These are phyloP conservation scores for Dione vanillae DNA, from an alignment of 2,888 invertebrate genomes.

Conservation along the genomic window DNA sequence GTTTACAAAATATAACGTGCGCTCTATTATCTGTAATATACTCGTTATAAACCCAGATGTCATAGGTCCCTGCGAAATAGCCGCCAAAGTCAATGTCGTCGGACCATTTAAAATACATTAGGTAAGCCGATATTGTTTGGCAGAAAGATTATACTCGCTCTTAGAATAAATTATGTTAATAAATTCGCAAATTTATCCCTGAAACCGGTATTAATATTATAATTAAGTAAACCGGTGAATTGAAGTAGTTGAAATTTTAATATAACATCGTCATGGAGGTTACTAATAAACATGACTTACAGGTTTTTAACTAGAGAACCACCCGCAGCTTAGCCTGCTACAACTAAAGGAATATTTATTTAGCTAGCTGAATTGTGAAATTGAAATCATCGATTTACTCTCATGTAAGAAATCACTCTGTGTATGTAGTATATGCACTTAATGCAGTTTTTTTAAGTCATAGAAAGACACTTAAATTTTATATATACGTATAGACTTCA, in stretches of 20 bases:
- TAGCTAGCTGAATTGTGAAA: too few species aligned
- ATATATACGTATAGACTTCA: too few species aligned
- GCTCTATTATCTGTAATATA: not conserved
- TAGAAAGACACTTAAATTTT: too few species aligned
- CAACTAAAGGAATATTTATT: too few species aligned
- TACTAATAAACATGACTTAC: not conserved
- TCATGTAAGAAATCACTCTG: too few species aligned
- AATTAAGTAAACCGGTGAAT: not conserved
- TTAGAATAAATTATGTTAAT: not conserved
- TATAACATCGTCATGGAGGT: not conserved
- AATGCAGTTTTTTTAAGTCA: too few species aligned
- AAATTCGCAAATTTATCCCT: not conserved
- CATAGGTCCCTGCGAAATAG: slow-evolving; percentile 4
- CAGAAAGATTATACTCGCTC: not conserved
- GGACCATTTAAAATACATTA: slow-evolving; percentile 7
- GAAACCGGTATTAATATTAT: not conserved
- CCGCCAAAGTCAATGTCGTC: slow-evolving; percentile 14
- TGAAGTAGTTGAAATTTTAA: not conserved
- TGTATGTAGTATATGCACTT: too few species aligned
- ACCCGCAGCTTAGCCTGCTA: too few species aligned
- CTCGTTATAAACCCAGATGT: not conserved
- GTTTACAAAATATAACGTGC: not conserved
- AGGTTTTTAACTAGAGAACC: not conserved
- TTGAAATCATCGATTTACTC: too few species aligned
- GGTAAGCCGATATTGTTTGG: not conserved